Percentiles rank a stretch among this genome's conserved stretches.
Conservation (phyloP, 1,140 invertebrate genomes). For the Camponotus vicinus region DNA sequence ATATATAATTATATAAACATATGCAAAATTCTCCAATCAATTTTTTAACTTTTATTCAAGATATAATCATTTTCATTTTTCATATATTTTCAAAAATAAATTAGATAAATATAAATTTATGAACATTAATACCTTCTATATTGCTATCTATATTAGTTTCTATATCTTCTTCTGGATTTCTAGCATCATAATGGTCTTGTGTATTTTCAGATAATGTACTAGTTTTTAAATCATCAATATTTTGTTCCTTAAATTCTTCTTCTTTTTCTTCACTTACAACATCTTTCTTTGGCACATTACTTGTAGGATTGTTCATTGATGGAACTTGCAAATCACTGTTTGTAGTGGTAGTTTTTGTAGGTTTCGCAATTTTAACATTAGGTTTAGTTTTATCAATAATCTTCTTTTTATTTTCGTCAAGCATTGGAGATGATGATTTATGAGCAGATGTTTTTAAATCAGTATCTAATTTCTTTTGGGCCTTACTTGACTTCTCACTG, state of each 20-base stretch:
- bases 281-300: background rate
- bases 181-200: conserved; percentile 46
- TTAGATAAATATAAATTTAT: background rate
- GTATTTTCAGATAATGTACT: conserved; percentile 69
- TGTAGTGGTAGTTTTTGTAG: background rate
- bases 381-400: background rate
- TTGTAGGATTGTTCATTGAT: background rate
- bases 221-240: conserved; percentile 27
- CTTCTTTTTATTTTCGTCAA: background rate
- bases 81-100: conserved; percentile 18
- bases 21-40: background rate
- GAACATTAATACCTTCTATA: conserved; percentile 39
- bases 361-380: background rate
- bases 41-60: background rate
- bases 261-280: background rate
- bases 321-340: background rate
- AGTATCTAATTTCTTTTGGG: conserved; percentile 10
- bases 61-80: background rate
- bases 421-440: background rate
- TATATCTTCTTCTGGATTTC: conserved; percentile 20
- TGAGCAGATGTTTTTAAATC: background rate
- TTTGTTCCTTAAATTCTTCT: conserved; percentile 24
- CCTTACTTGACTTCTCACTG: background rate
- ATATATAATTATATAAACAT: conserved; percentile 21
- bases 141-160: background rate